Evolutionary conservation across 1,140 invertebrate genomes (phyloP).

Genomic region (Calliopsis andreniformis): DNA sequence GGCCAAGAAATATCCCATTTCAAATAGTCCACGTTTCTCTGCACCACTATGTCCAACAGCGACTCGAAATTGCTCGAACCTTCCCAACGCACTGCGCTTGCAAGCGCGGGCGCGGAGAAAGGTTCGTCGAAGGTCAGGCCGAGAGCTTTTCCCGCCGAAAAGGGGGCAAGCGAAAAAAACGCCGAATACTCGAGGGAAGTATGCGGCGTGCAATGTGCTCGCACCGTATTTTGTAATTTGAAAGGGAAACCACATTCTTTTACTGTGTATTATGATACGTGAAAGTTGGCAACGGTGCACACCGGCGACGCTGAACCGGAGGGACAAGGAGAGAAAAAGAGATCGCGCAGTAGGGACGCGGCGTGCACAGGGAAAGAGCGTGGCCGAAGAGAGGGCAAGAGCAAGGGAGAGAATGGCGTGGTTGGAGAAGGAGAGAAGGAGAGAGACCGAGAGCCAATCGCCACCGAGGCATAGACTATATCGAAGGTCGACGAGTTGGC

Average conservation of each 20-base stretch:
- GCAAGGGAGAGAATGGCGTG: slow-evolving; percentile 5
- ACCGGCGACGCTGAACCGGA: slow-evolving; percentile 14
- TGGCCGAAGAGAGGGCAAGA: slow-evolving; percentile 14
- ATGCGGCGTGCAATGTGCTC: slow-evolving; percentile 47
- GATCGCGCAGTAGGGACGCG: not conserved
- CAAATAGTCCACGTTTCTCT: too few species aligned
- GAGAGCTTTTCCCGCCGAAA: slow-evolving; percentile 1
- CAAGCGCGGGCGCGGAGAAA: too few species aligned
- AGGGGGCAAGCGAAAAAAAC: slow-evolving; percentile 40
- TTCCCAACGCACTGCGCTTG: too few species aligned
- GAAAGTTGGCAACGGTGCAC: slow-evolving; percentile 74
- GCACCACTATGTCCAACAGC: too few species aligned
- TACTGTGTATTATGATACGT: slow-evolving; percentile 80
- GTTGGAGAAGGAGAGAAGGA: slow-evolving; percentile 1
- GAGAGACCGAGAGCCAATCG: slow-evolving; percentile 56
- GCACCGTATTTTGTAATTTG: slow-evolving; percentile 79
- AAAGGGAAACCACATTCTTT: slow-evolving; percentile 81
- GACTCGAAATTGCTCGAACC: too few species aligned
- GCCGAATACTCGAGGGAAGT: slow-evolving; percentile 66
- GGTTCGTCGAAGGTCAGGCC: too few species aligned
- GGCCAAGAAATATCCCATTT: too few species aligned
- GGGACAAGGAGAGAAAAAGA: slow-evolving; percentile 17
- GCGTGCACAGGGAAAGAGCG: slow-evolving; percentile 25
- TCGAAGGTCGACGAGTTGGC: slow-evolving; percentile 78
- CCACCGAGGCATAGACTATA: slow-evolving; percentile 68